A percentile compares a stretch with the other conserved stretches of the same genome.
phyloP scores from a whole-genome alignment of 2,888 invertebrate genomes.

The Abrostola tripartita region DNA sequence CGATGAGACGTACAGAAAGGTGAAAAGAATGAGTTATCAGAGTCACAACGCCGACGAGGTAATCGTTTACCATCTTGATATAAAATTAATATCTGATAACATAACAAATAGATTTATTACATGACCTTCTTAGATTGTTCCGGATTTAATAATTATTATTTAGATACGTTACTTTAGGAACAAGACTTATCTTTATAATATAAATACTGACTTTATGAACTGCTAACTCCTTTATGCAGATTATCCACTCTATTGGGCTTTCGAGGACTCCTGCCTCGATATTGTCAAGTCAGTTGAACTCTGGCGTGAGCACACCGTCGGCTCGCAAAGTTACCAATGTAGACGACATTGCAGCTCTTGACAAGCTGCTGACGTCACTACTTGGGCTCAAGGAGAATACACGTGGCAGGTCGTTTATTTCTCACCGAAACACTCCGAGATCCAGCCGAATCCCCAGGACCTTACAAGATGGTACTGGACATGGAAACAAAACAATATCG shows the following conservation, averaged over 20 bases:
- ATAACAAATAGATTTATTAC: neutral
- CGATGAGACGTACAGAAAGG: conserved; percentile 91
- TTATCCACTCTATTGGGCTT: conserved; percentile 77
- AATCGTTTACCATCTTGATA: conserved; percentile 45
- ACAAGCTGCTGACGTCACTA: conserved; percentile 89
- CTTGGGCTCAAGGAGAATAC: conserved; percentile 83
- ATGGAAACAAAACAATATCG: conserved; percentile 66
- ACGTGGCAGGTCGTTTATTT: conserved; percentile 72
- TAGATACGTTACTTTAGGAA: neutral
- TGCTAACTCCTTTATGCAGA: conserved; percentile 55
- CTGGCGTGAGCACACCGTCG: conserved; percentile 71
- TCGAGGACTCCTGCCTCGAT: conserved; percentile 71
- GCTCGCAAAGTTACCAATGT: conserved; percentile 73
- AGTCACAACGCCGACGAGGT: conserved; percentile 91
- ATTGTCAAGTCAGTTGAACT: conserved; percentile 71
- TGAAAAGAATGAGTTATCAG: conserved; percentile 92
- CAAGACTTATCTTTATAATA: neutral
- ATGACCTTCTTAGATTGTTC: conserved; percentile 37
- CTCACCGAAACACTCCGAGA: conserved; percentile 77
- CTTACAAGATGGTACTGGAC: conserved; percentile 53
- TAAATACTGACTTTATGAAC: too few species aligned
- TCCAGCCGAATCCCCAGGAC: conserved; percentile 73
- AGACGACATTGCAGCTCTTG: conserved; percentile 90
- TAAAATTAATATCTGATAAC: neutral
- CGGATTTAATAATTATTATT: conserved; percentile 16